Base-by-base conservation (phyloP, 1,140 invertebrate species). In the Zaprionus nigranus region DNA sequence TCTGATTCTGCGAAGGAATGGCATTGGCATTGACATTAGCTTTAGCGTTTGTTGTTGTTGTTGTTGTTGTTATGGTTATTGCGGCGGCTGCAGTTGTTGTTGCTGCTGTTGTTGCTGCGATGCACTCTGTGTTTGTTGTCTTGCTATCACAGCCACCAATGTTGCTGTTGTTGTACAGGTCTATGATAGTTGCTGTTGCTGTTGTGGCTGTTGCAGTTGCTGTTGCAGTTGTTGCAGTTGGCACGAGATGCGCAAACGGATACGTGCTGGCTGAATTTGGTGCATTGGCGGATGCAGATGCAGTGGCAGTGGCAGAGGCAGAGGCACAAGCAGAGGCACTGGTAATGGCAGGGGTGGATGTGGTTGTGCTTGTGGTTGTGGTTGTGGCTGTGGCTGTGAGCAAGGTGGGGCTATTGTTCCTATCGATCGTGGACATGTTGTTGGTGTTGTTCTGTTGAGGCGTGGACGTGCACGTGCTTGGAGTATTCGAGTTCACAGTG, bases 1-100 rank as follows among this genome's bases (percentile, higher is more conserved):
- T 85, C 69, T 88, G 81, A 57, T 88, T 88, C 85, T 88, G 85
- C 85, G 85, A 88, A 80, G 84, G 82, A 92, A 91, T 91, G 78
- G 87, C 85, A 90, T 90, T 90, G 77, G 86, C 86, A 91, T 86
- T 77, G 80, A 86, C 87, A 91, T 88, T 91, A 60, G 81, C 65
- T 91, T 91, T 91, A 91, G 80, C 72, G 38, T 69, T 78, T 56
- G 79, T 56, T 53, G 81, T 78, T 79, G 84, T 62, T 63, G 69
- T 70, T 56, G 79, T 56, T 11, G 67, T 69, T 61, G 58, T 58
- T 46, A 68, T 71, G 75, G 66, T 71, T 26, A 53, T 63, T 58
- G 38, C 64, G 53, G 49, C 74, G 51, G 72, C 63, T 68, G 72
- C 75, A 58, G 78, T 66, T 49, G 81, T 62, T 68, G 56, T 63